Base-by-base conservation (phyloP, 1,140 invertebrate genomes). In the Sitobion miscanthi region DNA sequence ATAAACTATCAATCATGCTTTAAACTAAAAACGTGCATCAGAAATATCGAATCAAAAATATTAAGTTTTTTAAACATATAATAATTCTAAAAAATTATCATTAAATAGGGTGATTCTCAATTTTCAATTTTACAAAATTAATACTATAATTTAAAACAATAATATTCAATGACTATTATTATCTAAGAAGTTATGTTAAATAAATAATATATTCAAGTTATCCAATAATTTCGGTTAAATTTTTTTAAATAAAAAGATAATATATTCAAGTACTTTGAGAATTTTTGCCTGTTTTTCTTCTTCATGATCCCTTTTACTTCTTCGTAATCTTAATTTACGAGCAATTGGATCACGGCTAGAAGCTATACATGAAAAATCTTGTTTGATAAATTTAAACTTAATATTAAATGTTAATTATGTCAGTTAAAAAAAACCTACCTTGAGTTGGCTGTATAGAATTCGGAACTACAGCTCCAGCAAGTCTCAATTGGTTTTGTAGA, bases 201-300 rank as follows among this genome's bases (percentile, higher is more conserved):
- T n/a, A 77, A 25, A 47, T 11, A 6, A 86, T 83, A 30, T 86
- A 47, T 47, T 30, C 25, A 88, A 69, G 9, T 90, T 21, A 54
- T 23, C 20, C 6, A 54, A 54, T 54, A 54, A 21, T 54, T 54
- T 21, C 52, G 1, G 52, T 54, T 6, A 54, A 54, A 54, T 54
- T 3, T 21, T 5, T 42, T 42, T 83, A 7, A 83, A 86, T 17
- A 47, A 47, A 25, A 47, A 17, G 42, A 42, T 42, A 17, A 30
- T 82, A 17, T 86, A 47, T 47, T 47, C 5, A 88, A 69, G 9
- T 90, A 97, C 97, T 96, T 99, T 98, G 2, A 99, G 96, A 94
- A 99, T 99, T 96, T 99, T 98, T 6, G 98, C 98, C 94, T 98
- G 98, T 95, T 98, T 98, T 95, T 98, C 97, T 95, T 99, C 98